Conservation (phyloP, 1,140 invertebrate genomes). For the Episyrphus balteatus region DNA sequence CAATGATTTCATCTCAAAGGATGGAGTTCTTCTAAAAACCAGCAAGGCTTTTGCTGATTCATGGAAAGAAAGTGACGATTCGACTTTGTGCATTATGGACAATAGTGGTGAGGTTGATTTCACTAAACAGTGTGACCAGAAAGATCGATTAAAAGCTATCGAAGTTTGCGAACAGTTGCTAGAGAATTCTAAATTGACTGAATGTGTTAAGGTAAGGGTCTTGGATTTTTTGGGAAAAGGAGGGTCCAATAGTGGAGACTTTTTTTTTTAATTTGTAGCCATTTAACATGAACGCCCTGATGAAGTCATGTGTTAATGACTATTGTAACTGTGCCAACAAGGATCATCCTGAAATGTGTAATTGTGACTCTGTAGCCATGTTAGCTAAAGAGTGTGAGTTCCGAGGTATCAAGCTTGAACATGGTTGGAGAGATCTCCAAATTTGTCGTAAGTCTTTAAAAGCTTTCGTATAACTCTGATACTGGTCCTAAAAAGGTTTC, state of each 20-base stretch:
- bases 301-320: conserved; percentile 59
- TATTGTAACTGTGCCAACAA: conserved; percentile 55
- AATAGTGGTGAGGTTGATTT: conserved; percentile 24
- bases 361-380: conserved; percentile 63
- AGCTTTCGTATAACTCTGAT: neutral
- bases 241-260: neutral
- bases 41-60: conserved; percentile 41
- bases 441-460: conserved; percentile 61
- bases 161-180: conserved; percentile 52
- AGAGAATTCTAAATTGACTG: conserved; percentile 48
- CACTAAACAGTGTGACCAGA: conserved; percentile 20
- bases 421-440: conserved; percentile 58
- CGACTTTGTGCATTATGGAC: conserved; percentile 25
- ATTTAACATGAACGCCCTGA: conserved; percentile 40
- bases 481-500: neutral
- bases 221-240: neutral
- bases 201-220: conserved; percentile 45
- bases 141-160: conserved; percentile 40
- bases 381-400: conserved; percentile 64
- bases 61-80: conserved; percentile 45
- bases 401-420: conserved; percentile 47
- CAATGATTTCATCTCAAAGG: conserved; percentile 58
- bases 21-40: conserved; percentile 37
- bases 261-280: conserved; percentile 38
- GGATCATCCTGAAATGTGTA: conserved; percentile 49